Evolutionary conservation across 1,140 invertebrate genomes (phyloP).

Genomic region (Tetragonula clypearis): DNA sequence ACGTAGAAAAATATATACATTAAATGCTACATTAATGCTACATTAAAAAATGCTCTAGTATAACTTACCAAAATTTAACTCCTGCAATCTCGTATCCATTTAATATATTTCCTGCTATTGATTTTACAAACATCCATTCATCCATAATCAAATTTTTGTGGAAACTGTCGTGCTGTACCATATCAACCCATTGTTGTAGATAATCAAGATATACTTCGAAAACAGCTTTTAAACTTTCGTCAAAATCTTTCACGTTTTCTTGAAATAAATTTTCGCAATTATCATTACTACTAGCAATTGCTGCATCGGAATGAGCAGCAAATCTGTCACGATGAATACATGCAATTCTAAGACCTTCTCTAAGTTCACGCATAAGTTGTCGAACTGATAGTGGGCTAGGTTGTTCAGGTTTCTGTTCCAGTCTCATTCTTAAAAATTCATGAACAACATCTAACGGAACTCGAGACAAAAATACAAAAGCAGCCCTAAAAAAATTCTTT

Average conservation of each 20-base stretch:
- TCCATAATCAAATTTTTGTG: constrained; percentile 91
- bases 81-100: constrained; percentile 86
- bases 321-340: constrained; percentile 89
- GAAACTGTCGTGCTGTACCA: constrained; percentile 86
- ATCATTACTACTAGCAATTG: constrained; percentile 82
- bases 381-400: constrained; percentile 93
- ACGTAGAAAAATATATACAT: neutral
- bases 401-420: constrained; percentile 91
- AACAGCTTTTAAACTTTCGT: constrained; percentile 88
- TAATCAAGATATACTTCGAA: constrained; percentile 90
- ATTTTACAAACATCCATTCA: constrained; percentile 90
- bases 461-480: constrained; percentile 92
- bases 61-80: constrained; percentile 85
- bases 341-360: constrained; percentile 91
- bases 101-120: constrained; percentile 86
- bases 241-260: constrained; percentile 87
- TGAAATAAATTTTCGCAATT: constrained; percentile 81
- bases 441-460: constrained; percentile 93
- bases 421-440: constrained; percentile 91
- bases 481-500: constrained; percentile 77
- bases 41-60: neutral
- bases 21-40: too few species aligned
- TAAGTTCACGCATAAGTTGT: constrained; percentile 93
- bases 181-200: constrained; percentile 87
- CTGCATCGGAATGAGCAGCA: constrained; percentile 86